Conservation (phyloP, 2,888 invertebrate species). For the Lacanobia wlatinum region DNA sequence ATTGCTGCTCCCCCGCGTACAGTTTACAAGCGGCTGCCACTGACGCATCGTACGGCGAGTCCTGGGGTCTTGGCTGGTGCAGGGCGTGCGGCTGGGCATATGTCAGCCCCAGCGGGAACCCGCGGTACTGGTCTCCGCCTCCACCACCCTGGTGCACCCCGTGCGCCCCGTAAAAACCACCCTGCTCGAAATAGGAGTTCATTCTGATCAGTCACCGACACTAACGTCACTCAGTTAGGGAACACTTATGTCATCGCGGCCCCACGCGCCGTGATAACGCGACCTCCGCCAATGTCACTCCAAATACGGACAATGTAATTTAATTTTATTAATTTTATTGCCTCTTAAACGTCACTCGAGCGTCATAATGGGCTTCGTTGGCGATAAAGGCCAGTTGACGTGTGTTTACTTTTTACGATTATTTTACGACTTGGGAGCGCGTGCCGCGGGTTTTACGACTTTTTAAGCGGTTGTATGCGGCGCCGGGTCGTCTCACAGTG, state of each 20-base stretch:
- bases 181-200: constrained; percentile 99
- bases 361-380: constrained; percentile 89
- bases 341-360: constrained; percentile 90
- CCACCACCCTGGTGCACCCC: constrained; percentile 94
- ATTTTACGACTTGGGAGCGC: constrained; percentile 89
- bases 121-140: constrained; percentile 95
- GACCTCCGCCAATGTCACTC: constrained; percentile 88
- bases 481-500: constrained; percentile 79
- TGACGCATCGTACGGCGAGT: constrained; percentile 97
- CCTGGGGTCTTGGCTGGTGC: constrained; percentile 95
- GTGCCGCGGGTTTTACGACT: constrained; percentile 89
- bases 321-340: constrained; percentile 90
- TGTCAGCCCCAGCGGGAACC: constrained; percentile 96
- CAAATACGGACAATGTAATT: constrained; percentile 85
- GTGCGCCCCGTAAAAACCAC: constrained; percentile 98
- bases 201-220: constrained; percentile 91
- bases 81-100: constrained; percentile 95
- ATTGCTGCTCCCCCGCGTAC: constrained; percentile 93
- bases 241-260: constrained; percentile 90
- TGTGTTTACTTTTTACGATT: constrained; percentile 91
- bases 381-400: constrained; percentile 89
- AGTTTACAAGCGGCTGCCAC: constrained; percentile 96
- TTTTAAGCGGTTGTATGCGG: constrained; percentile 86
- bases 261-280: constrained; percentile 88
- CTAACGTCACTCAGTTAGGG: constrained; percentile 86